These are phyloP conservation scores for Apodemia mormo DNA, from an alignment of 2,888 invertebrate species.

Conservation along the genomic window DNA sequence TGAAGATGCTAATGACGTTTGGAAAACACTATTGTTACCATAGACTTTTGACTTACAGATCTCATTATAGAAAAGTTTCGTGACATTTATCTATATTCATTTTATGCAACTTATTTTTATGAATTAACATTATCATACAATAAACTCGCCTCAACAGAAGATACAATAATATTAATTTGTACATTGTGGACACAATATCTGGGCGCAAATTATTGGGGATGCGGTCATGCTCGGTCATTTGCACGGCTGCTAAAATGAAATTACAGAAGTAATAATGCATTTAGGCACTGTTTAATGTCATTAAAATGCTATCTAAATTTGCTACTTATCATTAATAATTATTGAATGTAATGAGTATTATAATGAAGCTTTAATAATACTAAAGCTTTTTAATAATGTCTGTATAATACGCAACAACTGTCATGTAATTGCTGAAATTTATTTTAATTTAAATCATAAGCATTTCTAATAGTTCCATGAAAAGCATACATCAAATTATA, in stretches of 20 bases:
- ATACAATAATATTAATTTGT: conserved; percentile 1
- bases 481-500: too few species aligned
- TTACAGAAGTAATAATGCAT: conserved; percentile 38
- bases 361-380: background rate
- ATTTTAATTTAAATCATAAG: too few species aligned
- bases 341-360: background rate
- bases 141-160: background rate
- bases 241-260: conserved; percentile 51
- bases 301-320: conserved; percentile 12
- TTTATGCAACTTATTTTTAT: background rate
- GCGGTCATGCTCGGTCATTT: conserved; percentile 52
- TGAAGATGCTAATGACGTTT: too few species aligned
- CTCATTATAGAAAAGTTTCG: too few species aligned
- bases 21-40: too few species aligned
- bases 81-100: too few species aligned
- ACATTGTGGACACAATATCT: conserved; percentile 29
- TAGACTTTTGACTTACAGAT: too few species aligned
- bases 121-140: background rate
- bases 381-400: background rate
- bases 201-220: conserved; percentile 45
- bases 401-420: too few species aligned
- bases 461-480: too few species aligned
- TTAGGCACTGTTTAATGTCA: conserved; percentile 22
- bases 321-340: background rate
- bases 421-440: too few species aligned